Base-by-base conservation (phyloP, 1,140 invertebrate genomes). In the Nymphalis io region DNA sequence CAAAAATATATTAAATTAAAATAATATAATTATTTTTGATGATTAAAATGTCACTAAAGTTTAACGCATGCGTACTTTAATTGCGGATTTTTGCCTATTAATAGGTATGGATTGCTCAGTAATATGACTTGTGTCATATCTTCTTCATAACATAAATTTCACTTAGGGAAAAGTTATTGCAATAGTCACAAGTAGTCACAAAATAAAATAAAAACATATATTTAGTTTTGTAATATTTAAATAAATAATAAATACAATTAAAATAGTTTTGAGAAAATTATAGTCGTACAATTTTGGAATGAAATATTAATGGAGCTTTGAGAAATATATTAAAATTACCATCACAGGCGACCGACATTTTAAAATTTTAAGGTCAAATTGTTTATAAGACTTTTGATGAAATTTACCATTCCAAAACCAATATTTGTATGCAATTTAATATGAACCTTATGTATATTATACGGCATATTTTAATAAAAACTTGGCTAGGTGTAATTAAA, bases 341-440 rank as follows among this genome's bases (percentile, higher is more conserved):
- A 51, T 63, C 51, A 23, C 8, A 51, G 11, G n/a, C 27, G 48
- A 51, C 4, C 33, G 27, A 23, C 10, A 48, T 23, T 51, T 42
- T n/a, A 42, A 48, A 44, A 8, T 46, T 16, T 20, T 18, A 20
- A 51, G 15, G 27, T 46, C 46, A 42, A 48, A 33, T 46, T 18
- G 46, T 46, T 38, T 27, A 51, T 53, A 12, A 38, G 44, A 63
- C 16, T 63, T 62, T 63, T 33, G 46, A 63, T 46, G 46, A 38
- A 8, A 61, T 61, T 61, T 61, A 61, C 46, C 60, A 61, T 61
- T 61, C 60, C 42, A 18, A 61, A 16, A 33, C 12, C 10, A 51
- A 40, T 42, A 39, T 59, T 39, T 60, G 39, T 20, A 16, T 16
- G 44, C 16, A 16, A n/a, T 15, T 21, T 60, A 23, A 60, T 21